Percentiles rank a stretch among this genome's conserved stretches.
phyloP scores from a whole-genome alignment of 2,888 invertebrate species.

The Sussaba pulchella region DNA sequence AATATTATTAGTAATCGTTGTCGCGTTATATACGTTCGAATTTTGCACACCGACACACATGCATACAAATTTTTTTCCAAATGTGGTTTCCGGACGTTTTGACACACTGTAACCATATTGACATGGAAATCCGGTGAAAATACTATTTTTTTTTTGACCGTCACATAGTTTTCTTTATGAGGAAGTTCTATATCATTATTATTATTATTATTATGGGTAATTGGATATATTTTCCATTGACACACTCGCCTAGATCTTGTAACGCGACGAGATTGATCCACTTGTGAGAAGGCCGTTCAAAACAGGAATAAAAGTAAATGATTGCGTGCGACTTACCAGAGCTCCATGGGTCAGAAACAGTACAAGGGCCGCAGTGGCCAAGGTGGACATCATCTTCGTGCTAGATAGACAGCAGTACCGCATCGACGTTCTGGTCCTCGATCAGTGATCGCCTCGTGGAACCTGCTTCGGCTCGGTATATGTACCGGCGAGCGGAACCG shows the following conservation, averaged over 20 bases:
- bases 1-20: too few species aligned
- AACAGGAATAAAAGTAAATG: conserved; percentile 26
- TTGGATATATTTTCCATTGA: too few species aligned
- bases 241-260: neutral
- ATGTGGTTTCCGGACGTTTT: too few species aligned
- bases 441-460: conserved; percentile 57
- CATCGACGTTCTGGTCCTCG: conserved; percentile 43
- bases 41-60: too few species aligned
- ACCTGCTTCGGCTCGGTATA: conserved; percentile 48
- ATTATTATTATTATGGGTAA: too few species aligned
- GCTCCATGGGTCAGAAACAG: conserved; percentile 46
- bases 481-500: conserved; percentile 8
- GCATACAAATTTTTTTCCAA: too few species aligned
- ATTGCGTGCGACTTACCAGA: conserved; percentile 43
- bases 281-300: conserved; percentile 42
- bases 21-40: too few species aligned
- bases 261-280: conserved; percentile 23
- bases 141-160: too few species aligned
- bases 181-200: too few species aligned
- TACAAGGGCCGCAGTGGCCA: conserved; percentile 54
- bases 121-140: too few species aligned
- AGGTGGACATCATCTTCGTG: conserved; percentile 58
- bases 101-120: too few species aligned
- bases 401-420: conserved; percentile 23
- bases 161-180: too few species aligned